phyloP scores from a whole-genome alignment of 64 coral and sea anemone genomes.

The Anthopleura sola region DNA sequence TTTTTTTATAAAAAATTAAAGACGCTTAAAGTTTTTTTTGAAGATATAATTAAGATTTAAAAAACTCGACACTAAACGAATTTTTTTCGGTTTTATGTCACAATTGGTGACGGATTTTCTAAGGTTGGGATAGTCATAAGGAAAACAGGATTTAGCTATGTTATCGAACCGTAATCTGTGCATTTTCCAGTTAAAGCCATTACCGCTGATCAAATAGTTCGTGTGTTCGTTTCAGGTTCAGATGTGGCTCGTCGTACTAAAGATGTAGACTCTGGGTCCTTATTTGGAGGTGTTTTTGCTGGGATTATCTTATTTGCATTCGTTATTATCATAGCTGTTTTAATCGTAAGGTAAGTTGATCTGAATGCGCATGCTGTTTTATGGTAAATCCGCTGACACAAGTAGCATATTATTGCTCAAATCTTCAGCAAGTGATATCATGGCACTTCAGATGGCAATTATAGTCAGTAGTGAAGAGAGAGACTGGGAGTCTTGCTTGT shows the following conservation, averaged over 20 bases:
- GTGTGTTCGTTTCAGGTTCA: constrained; percentile 5
- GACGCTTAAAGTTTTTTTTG: too few relatives aligned
- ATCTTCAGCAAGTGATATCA: too few relatives aligned
- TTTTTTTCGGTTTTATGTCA: too few relatives aligned
- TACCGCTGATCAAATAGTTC: background rate
- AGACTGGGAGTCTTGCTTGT: too few relatives aligned
- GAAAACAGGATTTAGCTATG: background rate
- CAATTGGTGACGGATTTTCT: too few relatives aligned
- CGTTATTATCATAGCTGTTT: constrained; percentile 67
- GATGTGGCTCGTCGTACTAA: constrained; percentile 1
- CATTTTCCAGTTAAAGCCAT: background rate
- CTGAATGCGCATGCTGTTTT: background rate
- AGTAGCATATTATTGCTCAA: too few relatives aligned
- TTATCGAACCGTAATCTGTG: background rate
- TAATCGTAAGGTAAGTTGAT: constrained; percentile 64
- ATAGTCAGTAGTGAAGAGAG: too few relatives aligned
- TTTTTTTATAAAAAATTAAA: too few relatives aligned
- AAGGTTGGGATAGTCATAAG: background rate
- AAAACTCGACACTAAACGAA: too few relatives aligned
- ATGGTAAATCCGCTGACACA: too few relatives aligned
- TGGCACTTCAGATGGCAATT: too few relatives aligned
- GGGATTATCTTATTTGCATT: constrained; percentile 71
- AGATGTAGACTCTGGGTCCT: constrained; percentile 51
- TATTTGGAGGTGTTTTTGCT: constrained; percentile 83
- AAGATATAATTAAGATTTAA: too few relatives aligned